phyloP scores from a whole-genome alignment of 2,797 vertebrate genomes.

The Adelosebastes latens region DNA sequence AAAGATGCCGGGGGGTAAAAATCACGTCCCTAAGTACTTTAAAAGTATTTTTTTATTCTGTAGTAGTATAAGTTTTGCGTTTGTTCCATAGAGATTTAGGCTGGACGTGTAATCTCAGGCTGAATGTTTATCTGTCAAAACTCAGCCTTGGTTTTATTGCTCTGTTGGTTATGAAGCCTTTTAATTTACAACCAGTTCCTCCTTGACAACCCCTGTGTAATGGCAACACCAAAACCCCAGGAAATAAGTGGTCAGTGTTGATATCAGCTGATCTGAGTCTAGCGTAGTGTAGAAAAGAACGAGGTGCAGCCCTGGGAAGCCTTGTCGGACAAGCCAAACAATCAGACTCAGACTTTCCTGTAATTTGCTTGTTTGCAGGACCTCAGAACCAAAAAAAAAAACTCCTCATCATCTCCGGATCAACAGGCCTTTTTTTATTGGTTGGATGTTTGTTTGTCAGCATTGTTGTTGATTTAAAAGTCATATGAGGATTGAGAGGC shows the following conservation, averaged over 20 bases:
- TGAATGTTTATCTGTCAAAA: slow-evolving; percentile 19
- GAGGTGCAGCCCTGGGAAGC: neutral
- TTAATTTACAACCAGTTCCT: slow-evolving; percentile 7
- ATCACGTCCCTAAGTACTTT: neutral
- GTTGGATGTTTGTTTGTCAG: slow-evolving; percentile 4
- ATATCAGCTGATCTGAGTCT: slow-evolving; percentile 10
- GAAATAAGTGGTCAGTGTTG: slow-evolving; percentile 4
- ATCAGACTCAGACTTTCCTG: slow-evolving; percentile 25
- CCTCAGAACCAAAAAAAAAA: neutral
- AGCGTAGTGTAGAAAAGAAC: neutral
- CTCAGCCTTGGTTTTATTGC: slow-evolving; percentile 18
- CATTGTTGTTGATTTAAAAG: slow-evolving; percentile 45
- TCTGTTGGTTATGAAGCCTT: neutral
- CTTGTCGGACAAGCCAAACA: slow-evolving; percentile 11
- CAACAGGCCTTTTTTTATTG: slow-evolving; percentile 21
- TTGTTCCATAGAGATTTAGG: neutral
- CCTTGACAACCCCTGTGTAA: neutral
- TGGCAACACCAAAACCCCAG: neutral
- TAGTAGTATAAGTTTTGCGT: neutral
- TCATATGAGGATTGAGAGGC: slow-evolving; percentile 17
- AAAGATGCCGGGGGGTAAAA: neutral
- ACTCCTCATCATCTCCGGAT: slow-evolving; percentile 10
- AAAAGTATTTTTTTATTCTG: neutral
- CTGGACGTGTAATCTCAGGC: slow-evolving; percentile 4
- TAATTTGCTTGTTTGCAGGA: slow-evolving; percentile 15